Base-by-base conservation (phyloP, 2,888 invertebrate genomes). In the Dascillus cervinus region DNA sequence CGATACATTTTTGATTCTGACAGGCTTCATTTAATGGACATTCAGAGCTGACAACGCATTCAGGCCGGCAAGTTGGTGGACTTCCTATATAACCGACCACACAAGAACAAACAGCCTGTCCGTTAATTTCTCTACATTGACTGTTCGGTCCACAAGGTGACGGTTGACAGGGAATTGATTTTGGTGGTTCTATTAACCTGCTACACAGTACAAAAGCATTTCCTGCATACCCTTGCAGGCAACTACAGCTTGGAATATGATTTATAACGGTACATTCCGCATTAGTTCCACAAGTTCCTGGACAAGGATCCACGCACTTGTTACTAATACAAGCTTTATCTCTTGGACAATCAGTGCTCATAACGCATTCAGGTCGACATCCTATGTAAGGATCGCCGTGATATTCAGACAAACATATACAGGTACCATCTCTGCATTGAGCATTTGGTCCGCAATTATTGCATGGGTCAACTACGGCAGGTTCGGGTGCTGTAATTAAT, bases 341-440 rank as follows among this genome's bases (percentile, higher is more conserved):
- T 36, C 79, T 73, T 39, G 79, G 69, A 54, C 87, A 88, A 53
- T 88, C 87, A 1, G 79, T 76, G 58, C 84, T 86, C 10, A 80
- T 75, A 28, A 83, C 79, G 57, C 87, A 87, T 68, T 88, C 86
- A 15, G 87, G 86, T 41, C 84, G 72, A 62, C 86, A 87, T 25
- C 83, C 82, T 13, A 79, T 77, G 48, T 85, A 86, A n/a, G 89
- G 88, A 63, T 86, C 85, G 23, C 88, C 88, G 46, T 79, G 79
- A 56, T 85, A 85, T 60, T 82, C 82, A 2, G 80, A 74, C 40
- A 84, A 53, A 56, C 88, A 89, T 19, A 76, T 71, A 58, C 89
- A 89, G 32, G 84, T 79, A 20, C 85, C 83, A 27, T 79, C 82
- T 32, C 79, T 61, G 46, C 75, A 75, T 41, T 64, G 46, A 13